Percentiles rank a stretch among this genome's conserved stretches.
These are phyloP conservation scores for Chymomyza procnemis DNA, from an alignment of 2,888 invertebrate species.

Conservation along the genomic window DNA sequence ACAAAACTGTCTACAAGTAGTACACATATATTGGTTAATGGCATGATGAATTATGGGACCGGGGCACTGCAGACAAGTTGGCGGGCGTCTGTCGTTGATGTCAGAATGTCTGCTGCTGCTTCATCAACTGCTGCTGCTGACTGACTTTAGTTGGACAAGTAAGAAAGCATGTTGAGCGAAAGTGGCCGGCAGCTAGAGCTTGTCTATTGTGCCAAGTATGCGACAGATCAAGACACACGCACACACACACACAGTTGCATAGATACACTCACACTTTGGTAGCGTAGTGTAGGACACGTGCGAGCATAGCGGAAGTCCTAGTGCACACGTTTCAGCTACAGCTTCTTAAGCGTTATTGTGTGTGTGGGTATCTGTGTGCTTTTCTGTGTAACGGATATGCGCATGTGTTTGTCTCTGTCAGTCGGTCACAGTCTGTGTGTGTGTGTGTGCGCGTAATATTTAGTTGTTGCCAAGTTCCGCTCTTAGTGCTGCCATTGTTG, in stretches of 20 bases:
- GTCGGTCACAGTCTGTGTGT: slow-evolving; percentile 20
- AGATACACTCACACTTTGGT: background rate
- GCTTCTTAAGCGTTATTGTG: slow-evolving; percentile 41
- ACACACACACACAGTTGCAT: background rate
- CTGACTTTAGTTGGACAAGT: background rate
- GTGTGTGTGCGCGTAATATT: background rate
- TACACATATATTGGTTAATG: slow-evolving; percentile 6
- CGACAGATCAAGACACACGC: slow-evolving; percentile 18
- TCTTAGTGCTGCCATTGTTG: slow-evolving; percentile 7
- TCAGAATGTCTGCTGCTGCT: background rate
- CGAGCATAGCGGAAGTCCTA: slow-evolving; percentile 45
- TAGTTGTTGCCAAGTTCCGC: background rate
- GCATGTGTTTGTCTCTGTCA: slow-evolving; percentile 34
- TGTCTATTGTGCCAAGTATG: slow-evolving; percentile 49
- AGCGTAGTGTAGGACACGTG: slow-evolving; percentile 28
- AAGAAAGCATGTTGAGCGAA: background rate
- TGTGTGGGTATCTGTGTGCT: slow-evolving; percentile 14
- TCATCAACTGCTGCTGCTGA: background rate
- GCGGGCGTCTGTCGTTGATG: background rate
- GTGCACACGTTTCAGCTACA: slow-evolving; percentile 45
- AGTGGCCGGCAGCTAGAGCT: slow-evolving; percentile 1
- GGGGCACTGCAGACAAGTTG: background rate
- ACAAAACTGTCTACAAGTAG: background rate
- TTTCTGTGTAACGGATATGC: slow-evolving; percentile 23
- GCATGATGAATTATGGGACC: slow-evolving; percentile 1